Conservation (phyloP, 2,888 invertebrate species). For the Dione juno region DNA sequence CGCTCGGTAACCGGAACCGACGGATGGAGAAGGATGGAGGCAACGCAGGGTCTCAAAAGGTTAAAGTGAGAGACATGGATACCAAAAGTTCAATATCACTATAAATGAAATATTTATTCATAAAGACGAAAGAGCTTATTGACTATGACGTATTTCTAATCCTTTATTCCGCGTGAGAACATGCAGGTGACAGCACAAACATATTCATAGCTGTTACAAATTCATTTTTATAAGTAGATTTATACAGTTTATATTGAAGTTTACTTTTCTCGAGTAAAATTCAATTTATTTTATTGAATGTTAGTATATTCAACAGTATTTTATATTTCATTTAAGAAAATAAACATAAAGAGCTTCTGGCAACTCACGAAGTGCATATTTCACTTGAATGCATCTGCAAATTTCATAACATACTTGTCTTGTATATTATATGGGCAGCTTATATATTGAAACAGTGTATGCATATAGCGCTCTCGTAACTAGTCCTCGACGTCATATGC, state of each 20-base stretch:
- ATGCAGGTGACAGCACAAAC: neutral
- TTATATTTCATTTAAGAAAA: conserved; percentile 13
- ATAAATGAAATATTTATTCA: too few relatives aligned
- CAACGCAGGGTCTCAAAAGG: too few relatives aligned
- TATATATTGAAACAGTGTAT: conserved; percentile 17
- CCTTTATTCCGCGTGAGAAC: neutral
- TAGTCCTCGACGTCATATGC: conserved; percentile 56
- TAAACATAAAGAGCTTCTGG: conserved; percentile 16
- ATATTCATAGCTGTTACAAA: neutral
- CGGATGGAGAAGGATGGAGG: too few relatives aligned
- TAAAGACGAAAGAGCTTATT: neutral
- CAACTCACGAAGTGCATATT: conserved; percentile 25
- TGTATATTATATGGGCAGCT: conserved; percentile 14
- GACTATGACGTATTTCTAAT: neutral
- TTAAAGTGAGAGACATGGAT: too few relatives aligned
- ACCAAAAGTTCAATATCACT: too few relatives aligned
- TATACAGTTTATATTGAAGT: neutral
- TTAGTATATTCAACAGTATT: conserved; percentile 1
- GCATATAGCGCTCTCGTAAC: conserved; percentile 51
- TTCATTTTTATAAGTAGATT: neutral
- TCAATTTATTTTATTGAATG: neutral
- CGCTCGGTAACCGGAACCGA: too few relatives aligned
- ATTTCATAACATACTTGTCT: conserved; percentile 25
- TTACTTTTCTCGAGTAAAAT: neutral
- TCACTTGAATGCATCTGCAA: conserved; percentile 17